Evolutionary conservation across 2,888 invertebrate species (phyloP).

Genomic region (Zeuzera pyrina): DNA sequence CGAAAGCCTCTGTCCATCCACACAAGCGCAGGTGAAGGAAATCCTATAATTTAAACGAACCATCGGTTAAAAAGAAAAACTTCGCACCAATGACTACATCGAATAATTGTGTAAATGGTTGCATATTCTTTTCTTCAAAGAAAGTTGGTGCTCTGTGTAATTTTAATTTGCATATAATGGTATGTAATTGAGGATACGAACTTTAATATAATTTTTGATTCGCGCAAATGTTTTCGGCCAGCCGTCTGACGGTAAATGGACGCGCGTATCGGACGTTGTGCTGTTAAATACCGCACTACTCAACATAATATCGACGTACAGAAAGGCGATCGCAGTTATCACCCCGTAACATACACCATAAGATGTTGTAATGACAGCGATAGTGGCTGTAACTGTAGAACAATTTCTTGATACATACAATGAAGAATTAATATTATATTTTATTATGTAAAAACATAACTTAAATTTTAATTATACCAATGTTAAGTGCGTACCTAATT

Average conservation of each 20-base stretch:
- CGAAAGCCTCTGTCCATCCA: slow-evolving; percentile 33
- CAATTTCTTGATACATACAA: no score
- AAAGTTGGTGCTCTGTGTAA: not conserved
- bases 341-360: not conserved
- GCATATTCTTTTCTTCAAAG: slow-evolving; percentile 8
- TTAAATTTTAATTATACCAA: no score
- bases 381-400: no score
- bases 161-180: not conserved
- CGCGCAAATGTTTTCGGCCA: slow-evolving; percentile 47
- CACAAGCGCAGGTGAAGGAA: slow-evolving; percentile 49
- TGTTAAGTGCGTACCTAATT: no score
- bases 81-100: slow-evolving; percentile 41
- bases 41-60: slow-evolving; percentile 63
- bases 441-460: no score
- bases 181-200: slow-evolving; percentile 17
- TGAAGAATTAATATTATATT: no score
- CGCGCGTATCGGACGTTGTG: slow-evolving; percentile 49
- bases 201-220: slow-evolving; percentile 31
- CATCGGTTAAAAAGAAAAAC: slow-evolving; percentile 47
- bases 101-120: slow-evolving; percentile 32
- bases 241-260: slow-evolving; percentile 55
- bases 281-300: slow-evolving; percentile 67
- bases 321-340: slow-evolving; percentile 31
- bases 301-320: slow-evolving; percentile 51
- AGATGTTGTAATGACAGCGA: no score